Evolutionary conservation across 2,888 invertebrate species (phyloP).

Genomic region (Pinctada fucata): DNA sequence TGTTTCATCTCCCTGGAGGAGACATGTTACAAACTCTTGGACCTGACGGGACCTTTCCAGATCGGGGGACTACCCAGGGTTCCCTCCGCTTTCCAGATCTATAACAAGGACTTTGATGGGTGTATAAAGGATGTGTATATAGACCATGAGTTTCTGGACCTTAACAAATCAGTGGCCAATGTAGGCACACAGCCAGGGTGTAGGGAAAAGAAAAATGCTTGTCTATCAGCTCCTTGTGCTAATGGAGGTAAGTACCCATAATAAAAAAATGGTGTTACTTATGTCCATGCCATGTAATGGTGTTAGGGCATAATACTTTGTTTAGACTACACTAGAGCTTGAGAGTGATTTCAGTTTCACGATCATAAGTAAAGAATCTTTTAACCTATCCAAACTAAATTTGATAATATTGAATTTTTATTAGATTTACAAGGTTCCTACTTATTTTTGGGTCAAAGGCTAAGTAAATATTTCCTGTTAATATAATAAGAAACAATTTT

Average conservation of each 20-base stretch:
- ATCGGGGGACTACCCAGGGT: constrained; percentile 90
- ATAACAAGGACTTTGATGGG: constrained; percentile 85
- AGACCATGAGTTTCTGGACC: constrained; percentile 90
- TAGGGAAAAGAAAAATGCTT: constrained; percentile 88
- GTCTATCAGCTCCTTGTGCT: constrained; percentile 90
- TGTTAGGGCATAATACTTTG: no score
- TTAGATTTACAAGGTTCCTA: no score
- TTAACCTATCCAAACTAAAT: no score
- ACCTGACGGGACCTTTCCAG: constrained; percentile 92
- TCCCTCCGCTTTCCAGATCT: constrained; percentile 68
- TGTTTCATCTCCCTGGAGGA: constrained; percentile 55
- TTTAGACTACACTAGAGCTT: no score
- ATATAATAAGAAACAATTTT: no score
- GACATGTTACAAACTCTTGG: constrained; percentile 85
- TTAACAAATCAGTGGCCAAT: constrained; percentile 80
- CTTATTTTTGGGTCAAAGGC: no score
- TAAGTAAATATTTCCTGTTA: no score
- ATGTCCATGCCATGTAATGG: no score
- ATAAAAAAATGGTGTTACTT: no score
- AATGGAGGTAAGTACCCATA: constrained; percentile 83
- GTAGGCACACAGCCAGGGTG: constrained; percentile 88
- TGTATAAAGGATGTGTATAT: constrained; percentile 93
- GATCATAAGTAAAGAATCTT: no score
- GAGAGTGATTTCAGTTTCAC: no score
- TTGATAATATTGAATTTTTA: no score